Conservation (phyloP, 2,888 invertebrate genomes). For the Archaeoteleia sp. region DNA sequence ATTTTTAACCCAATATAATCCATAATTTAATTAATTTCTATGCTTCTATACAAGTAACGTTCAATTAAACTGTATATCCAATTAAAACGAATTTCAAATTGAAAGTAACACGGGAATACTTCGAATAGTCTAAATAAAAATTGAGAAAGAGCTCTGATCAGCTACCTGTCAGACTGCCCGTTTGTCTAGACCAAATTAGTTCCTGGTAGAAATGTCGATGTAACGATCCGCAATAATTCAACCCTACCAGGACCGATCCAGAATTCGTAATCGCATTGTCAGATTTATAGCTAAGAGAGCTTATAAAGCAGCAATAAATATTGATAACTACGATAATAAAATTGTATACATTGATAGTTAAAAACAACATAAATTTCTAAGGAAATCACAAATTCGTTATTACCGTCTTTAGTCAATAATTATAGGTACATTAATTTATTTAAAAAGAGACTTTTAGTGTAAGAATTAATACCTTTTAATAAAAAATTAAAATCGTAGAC, state of each 20-base stretch:
- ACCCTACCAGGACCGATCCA: not conserved
- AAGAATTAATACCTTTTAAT: no score
- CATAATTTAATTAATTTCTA: no score
- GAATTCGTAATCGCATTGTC: slow-evolving; percentile 3
- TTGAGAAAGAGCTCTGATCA: slow-evolving; percentile 4
- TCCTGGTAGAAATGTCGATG: slow-evolving; percentile 6
- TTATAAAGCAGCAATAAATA: slow-evolving; percentile 1
- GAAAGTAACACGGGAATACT: not conserved
- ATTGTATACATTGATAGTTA: not conserved
- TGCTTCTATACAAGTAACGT: no score
- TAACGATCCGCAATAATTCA: slow-evolving; percentile 8
- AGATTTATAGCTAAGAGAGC: slow-evolving; percentile 8
- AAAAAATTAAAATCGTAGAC: no score
- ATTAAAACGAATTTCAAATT: no score
- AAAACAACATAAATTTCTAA: no score
- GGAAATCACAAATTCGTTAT: no score
- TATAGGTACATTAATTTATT: no score
- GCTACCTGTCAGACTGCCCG: slow-evolving; percentile 8
- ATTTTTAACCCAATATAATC: no score
- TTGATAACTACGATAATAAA: not conserved
- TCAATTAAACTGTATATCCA: no score
- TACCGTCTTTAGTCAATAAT: no score
- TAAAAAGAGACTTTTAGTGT: no score
- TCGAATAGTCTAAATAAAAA: not conserved
- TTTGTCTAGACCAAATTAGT: slow-evolving; percentile 6